Evolutionary conservation across 2,113 vertebrate genomes (phyloP).

Genomic region (Eudorcas thomsonii): DNA sequence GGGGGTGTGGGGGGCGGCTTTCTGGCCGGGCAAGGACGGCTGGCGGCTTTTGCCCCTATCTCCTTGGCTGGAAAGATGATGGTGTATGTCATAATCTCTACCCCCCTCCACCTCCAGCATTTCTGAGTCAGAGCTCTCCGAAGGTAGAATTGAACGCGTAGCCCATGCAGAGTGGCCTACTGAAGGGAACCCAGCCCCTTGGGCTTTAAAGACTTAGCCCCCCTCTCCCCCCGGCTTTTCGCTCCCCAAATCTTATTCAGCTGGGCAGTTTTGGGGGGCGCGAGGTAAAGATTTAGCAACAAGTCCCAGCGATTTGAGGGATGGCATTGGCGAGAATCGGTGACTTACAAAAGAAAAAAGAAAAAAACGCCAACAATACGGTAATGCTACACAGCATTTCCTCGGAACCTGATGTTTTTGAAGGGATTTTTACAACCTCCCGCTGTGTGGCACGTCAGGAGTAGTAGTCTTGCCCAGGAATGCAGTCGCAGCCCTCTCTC

Average conservation of each 20-base stretch:
- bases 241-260: not conserved
- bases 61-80: conserved; percentile 28
- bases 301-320: conserved; percentile 51
- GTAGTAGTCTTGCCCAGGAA: conserved; percentile 33
- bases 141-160: conserved; percentile 58
- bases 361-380: conserved; percentile 38
- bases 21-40: not conserved
- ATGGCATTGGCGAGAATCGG: not conserved
- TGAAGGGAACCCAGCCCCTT: conserved; percentile 24
- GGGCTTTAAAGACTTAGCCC: not conserved
- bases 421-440: conserved; percentile 40
- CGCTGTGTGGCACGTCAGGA: conserved; percentile 37
- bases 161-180: conserved; percentile 60
- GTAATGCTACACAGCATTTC: conserved; percentile 23
- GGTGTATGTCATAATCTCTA: conserved; percentile 59
- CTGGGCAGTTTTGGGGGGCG: not conserved
- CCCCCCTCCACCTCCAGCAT: not conserved
- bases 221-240: not conserved
- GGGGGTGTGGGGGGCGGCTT: not conserved
- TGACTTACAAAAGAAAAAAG: not conserved
- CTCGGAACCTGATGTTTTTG: conserved; percentile 31
- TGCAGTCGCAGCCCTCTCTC: conserved; percentile 28
- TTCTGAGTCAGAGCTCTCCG: conserved; percentile 67
- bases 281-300: conserved; percentile 58
- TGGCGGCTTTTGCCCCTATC: not conserved